These are phyloP conservation scores for Lithobius niger DNA, from an alignment of 1,140 invertebrate species.

Conservation along the genomic window DNA sequence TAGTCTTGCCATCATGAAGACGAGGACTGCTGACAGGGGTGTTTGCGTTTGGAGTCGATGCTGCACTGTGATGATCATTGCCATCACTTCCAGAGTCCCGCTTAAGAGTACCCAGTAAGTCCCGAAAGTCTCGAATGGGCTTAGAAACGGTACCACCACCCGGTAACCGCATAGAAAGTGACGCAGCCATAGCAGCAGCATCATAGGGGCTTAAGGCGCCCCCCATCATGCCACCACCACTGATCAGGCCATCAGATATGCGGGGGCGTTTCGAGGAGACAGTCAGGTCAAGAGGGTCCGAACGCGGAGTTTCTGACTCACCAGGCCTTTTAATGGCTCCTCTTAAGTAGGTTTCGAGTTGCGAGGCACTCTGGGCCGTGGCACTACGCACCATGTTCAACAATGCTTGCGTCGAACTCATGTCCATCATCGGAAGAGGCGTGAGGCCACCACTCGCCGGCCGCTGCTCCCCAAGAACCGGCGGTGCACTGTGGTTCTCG, in stretches of 20 bases:
- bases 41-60: too few species aligned
- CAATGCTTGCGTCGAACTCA: conserved; percentile 63
- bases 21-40: too few species aligned
- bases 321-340: conserved; percentile 24
- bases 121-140: conserved; percentile 3
- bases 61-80: too few species aligned
- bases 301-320: conserved; percentile 13
- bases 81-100: not conserved
- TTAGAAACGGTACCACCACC: conserved; percentile 45
- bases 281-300: conserved; percentile 25
- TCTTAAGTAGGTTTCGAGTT: conserved; percentile 23
- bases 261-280: conserved; percentile 15
- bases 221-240: not conserved
- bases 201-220: not conserved
- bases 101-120: not conserved
- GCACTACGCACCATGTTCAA: conserved; percentile 66
- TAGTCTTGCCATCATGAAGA: too few species aligned
- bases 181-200: conserved; percentile 19
- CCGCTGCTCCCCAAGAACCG: conserved; percentile 12
- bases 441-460: not conserved
- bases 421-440: conserved; percentile 44
- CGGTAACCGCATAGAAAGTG: conserved; percentile 22
- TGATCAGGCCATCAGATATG: conserved; percentile 12
- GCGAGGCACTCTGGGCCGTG: conserved; percentile 42
- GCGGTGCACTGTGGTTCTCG: conserved; percentile 15